Evolutionary conservation across 2,113 vertebrate species (phyloP).

Genomic region (Alligator sinensis): DNA sequence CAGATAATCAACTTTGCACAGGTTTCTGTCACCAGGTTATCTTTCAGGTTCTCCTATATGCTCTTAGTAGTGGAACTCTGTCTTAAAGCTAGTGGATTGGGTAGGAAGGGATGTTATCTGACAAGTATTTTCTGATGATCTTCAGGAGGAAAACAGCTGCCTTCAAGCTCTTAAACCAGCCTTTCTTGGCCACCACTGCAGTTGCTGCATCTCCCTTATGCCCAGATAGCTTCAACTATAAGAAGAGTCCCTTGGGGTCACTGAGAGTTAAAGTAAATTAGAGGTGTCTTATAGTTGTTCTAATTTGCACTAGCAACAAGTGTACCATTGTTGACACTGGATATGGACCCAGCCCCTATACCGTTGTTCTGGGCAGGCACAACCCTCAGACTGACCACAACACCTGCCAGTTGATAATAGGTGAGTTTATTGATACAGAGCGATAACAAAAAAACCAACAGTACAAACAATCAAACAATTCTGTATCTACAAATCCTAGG

Average conservation of each 20-base stretch:
- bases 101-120: background rate
- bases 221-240: background rate
- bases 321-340: too few relatives aligned
- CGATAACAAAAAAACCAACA: too few relatives aligned
- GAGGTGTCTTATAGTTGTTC: background rate
- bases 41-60: background rate
- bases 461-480: too few relatives aligned
- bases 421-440: too few relatives aligned
- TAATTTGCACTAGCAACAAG: background rate
- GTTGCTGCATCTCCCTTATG: background rate
- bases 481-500: too few relatives aligned
- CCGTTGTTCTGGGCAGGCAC: too few relatives aligned
- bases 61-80: background rate
- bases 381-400: too few relatives aligned
- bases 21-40: background rate
- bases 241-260: background rate
- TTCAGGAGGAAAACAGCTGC: background rate
- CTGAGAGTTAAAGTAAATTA: background rate
- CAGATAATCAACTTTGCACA: background rate
- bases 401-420: too few relatives aligned
- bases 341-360: too few relatives aligned
- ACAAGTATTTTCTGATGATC: background rate
- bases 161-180: background rate
- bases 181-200: background rate
- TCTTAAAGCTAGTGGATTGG: background rate